Evolutionary conservation across 2,888 invertebrate species (phyloP).

Genomic region (Caradrina clavipalpis): DNA sequence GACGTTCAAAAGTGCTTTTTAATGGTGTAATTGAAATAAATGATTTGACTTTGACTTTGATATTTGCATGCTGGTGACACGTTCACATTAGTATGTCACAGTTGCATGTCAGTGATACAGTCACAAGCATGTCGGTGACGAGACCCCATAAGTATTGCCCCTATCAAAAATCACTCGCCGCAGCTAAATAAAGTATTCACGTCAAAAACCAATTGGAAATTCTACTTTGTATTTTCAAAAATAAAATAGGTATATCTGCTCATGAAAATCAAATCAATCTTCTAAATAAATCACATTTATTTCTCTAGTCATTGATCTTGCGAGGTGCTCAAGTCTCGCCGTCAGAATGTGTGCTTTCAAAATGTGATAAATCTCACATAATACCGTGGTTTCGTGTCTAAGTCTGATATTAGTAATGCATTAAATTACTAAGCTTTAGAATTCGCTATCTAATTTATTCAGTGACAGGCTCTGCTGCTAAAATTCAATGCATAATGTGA

Average conservation of each 20-base stretch:
- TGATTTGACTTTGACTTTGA: too few relatives aligned
- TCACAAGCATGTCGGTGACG: too few relatives aligned
- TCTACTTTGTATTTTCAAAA: not conserved
- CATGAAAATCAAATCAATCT: constrained; percentile 32
- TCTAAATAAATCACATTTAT: constrained; percentile 29
- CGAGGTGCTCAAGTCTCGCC: constrained; percentile 12
- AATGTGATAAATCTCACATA: constrained; percentile 38
- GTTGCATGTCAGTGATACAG: too few relatives aligned
- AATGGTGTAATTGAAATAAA: too few relatives aligned
- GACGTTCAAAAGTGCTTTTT: too few relatives aligned
- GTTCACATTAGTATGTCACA: too few relatives aligned
- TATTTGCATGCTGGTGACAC: too few relatives aligned
- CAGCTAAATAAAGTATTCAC: too few relatives aligned
- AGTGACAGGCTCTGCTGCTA: constrained; percentile 29
- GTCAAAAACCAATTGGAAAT: not conserved
- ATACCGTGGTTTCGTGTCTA: constrained; percentile 32
- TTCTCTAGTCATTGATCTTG: constrained; percentile 30
- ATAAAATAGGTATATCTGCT: constrained; percentile 10
- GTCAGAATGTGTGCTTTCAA: constrained; percentile 21
- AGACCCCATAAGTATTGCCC: too few relatives aligned
- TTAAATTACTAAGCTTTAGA: constrained; percentile 45
- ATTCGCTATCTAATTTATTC: constrained; percentile 48
- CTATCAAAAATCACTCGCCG: too few relatives aligned
- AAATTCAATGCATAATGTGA: constrained; percentile 37
- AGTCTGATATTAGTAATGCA: constrained; percentile 47